phyloP scores from a whole-genome alignment of 2,113 vertebrate genomes.

The Tetrao urogallus region DNA sequence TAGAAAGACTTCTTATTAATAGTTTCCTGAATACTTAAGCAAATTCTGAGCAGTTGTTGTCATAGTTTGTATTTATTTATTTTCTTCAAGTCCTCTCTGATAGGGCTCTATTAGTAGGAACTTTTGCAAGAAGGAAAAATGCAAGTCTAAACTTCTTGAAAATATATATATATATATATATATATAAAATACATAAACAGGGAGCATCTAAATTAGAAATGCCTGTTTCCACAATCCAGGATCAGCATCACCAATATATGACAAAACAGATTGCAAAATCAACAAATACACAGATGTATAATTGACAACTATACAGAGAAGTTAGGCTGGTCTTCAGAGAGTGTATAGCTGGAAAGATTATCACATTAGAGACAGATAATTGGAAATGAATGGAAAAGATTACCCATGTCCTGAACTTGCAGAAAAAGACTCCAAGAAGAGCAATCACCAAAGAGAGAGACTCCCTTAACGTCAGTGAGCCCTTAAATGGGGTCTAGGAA shows the following conservation, averaged over 20 bases:
- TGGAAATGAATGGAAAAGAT: too few species aligned
- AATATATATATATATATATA: not conserved
- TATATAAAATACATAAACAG: not conserved
- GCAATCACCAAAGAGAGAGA: too few species aligned
- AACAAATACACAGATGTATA: too few species aligned
- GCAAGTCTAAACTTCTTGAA: not conserved
- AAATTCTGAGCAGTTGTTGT: not conserved
- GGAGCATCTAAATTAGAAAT: not conserved
- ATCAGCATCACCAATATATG: not conserved
- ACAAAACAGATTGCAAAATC: not conserved
- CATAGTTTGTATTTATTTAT: not conserved
- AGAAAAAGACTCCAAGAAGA: too few species aligned
- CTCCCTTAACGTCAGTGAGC: too few species aligned
- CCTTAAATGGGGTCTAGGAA: too few species aligned
- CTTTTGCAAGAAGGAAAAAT: not conserved
- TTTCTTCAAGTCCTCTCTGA: constrained; percentile 11
- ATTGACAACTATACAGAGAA: too few species aligned
- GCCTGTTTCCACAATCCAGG: not conserved
- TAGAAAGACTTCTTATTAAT: not conserved
- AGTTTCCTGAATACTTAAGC: constrained; percentile 1
- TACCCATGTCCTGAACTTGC: too few species aligned
- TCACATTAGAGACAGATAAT: too few species aligned
- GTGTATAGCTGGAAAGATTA: too few species aligned
- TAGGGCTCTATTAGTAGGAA: not conserved
- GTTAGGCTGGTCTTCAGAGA: too few species aligned